Evolutionary conservation across 1,140 invertebrate species (phyloP).

Genomic region (Physella acuta): DNA sequence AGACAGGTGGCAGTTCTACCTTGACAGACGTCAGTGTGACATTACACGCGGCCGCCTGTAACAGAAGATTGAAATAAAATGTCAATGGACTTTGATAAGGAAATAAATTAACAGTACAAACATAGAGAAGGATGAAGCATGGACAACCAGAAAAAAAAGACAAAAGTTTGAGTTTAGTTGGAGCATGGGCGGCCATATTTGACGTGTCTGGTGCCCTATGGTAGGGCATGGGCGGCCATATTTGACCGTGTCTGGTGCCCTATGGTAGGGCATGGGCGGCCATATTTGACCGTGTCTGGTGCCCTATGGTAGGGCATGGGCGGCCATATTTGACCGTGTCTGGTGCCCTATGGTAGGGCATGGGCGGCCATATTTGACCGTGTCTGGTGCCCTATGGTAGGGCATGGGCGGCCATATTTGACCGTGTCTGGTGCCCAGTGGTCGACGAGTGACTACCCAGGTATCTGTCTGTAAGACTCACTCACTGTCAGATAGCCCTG

Average conservation of each 20-base stretch:
- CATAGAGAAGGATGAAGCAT: background rate
- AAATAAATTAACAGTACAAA: background rate
- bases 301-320: background rate
- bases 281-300: too few relatives aligned
- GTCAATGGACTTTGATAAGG: background rate
- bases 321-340: background rate
- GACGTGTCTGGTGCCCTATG: background rate
- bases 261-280: too few relatives aligned
- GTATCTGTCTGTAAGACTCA: background rate
- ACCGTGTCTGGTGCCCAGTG: background rate
- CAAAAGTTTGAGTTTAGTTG: background rate
- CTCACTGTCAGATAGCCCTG: background rate
- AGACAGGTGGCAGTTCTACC: constrained; percentile 6
- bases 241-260: too few relatives aligned
- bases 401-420: background rate
- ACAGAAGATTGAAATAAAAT: background rate
- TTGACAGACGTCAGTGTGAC: background rate
- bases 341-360: background rate
- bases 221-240: background rate
- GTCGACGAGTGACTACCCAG: too few relatives aligned
- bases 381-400: background rate
- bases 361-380: background rate
- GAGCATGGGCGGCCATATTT: background rate
- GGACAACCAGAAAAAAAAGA: background rate
- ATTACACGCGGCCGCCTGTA: background rate